Conservation (phyloP, 2,113 vertebrate genomes). For the Calyptomena viridis region DNA sequence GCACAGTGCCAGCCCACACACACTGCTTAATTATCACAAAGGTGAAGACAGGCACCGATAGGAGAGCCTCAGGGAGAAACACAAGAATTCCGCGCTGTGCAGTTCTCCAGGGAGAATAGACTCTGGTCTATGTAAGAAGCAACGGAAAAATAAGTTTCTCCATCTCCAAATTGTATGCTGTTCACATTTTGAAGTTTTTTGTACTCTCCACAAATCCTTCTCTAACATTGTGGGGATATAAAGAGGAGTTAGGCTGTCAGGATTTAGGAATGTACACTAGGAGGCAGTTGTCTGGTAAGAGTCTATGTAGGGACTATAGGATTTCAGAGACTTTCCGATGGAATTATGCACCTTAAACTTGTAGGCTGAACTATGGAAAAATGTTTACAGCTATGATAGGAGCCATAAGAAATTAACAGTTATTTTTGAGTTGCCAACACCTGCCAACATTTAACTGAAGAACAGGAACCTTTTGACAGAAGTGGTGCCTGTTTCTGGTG, state of each 20-base stretch:
- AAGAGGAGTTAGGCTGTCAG: neutral
- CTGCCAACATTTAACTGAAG: neutral
- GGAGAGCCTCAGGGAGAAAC: neutral
- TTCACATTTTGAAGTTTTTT: neutral
- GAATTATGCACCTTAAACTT: neutral
- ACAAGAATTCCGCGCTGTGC: rapidly evolving
- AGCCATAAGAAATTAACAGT: neutral
- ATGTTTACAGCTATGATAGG: neutral
- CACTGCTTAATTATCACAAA: neutral
- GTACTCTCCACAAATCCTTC: neutral
- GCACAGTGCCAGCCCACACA: neutral
- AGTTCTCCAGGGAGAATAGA: neutral
- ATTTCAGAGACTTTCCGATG: neutral
- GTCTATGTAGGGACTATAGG: neutral
- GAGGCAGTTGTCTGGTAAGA: neutral
- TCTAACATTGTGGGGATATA: neutral
- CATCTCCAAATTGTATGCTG: neutral
- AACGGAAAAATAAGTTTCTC: neutral
- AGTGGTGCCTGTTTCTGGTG: neutral
- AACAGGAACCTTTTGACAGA: neutral
- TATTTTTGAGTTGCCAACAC: neutral
- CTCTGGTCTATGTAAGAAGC: neutral
- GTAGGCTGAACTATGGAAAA: neutral
- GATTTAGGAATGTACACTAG: neutral
- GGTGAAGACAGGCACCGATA: rapidly evolving